A percentile compares a stretch with the other conserved stretches of the same genome.
Conservation (phyloP, 1,140 invertebrate species). For the Rhopalosiphum padi region DNA sequence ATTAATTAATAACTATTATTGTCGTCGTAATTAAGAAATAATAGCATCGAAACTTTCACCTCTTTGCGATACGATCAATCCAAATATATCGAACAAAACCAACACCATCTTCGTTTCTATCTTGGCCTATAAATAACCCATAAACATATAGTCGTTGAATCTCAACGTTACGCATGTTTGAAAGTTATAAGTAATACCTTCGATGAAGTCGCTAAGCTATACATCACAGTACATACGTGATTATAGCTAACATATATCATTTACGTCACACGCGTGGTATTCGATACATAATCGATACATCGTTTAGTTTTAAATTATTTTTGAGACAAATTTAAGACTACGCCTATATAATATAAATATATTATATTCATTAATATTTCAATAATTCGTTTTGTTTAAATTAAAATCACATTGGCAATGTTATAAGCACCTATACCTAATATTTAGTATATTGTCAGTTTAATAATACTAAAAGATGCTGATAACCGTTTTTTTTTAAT, state of each 20-base stretch:
- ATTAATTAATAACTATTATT: constrained; percentile 5
- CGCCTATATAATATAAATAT: background rate
- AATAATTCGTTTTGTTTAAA: too few species aligned
- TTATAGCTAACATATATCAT: background rate
- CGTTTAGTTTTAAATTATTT: background rate
- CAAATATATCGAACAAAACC: background rate
- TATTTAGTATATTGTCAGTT: too few species aligned
- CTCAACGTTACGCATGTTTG: background rate
- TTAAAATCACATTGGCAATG: too few species aligned
- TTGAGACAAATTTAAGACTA: background rate
- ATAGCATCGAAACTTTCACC: constrained; percentile 24
- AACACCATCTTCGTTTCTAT: background rate
- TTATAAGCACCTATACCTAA: too few species aligned
- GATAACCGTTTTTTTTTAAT: background rate
- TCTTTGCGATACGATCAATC: background rate
- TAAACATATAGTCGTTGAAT: background rate
- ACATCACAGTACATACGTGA: too few species aligned
- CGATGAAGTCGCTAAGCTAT: background rate
- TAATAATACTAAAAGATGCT: background rate
- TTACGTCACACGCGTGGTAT: background rate
- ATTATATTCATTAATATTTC: too few species aligned
- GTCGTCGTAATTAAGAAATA: background rate
- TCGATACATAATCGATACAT: background rate
- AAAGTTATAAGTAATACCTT: background rate
- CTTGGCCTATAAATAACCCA: background rate